Evolutionary conservation across 2,797 vertebrate genomes (phyloP), one percentile per base, ranked within the genome.

Genomic region (Trichosurus vulpecula): DNA sequence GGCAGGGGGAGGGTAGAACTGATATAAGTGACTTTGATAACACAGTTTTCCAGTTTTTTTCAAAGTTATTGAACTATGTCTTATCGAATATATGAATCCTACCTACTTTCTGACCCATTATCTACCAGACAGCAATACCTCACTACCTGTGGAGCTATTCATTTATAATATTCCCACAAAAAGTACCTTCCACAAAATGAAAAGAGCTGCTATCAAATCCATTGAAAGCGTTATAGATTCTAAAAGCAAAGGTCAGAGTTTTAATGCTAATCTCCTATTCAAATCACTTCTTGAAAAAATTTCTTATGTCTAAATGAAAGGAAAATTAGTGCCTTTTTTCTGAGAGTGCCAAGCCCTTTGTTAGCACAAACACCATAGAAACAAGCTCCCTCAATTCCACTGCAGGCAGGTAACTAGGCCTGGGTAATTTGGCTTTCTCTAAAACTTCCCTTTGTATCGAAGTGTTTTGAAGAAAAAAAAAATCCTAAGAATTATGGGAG

Each of bases 271-370:
- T 92, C 66, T 95, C 87, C 58, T 94, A 92, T 52, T 93, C 93
- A 95, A 47, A 53, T 93, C 93, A 95, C 93, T 66, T 93, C 25
- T 93, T 93, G 92, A 94, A 87, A 94, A 96, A 66, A 94, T 19
- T 58, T 31, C 51, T 94, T 94, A 57, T 41, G 57, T 91, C 22
- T 74, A 87, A 95, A 91, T 90, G 96, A 95, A 95, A 94, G 94
- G 95, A 92, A 97, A 96, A 97, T 96, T 51, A 92, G 41, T 92
- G 47, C 51, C 92, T 95, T 95, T 57, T 97, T 95, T 2, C 93
- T 1, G 5, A 2, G 95, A 90, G 61, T 93, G 81, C 92, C 92
- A 92, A 94, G 51, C 51, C 57, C 52, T 96, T 94, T 95, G 93
- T 95, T 95, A 90, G 91, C 90, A 27, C 11, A 6, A 97, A 53